Evolutionary conservation across 2,888 invertebrate species (phyloP).

Genomic region (Orchestes rusci): DNA sequence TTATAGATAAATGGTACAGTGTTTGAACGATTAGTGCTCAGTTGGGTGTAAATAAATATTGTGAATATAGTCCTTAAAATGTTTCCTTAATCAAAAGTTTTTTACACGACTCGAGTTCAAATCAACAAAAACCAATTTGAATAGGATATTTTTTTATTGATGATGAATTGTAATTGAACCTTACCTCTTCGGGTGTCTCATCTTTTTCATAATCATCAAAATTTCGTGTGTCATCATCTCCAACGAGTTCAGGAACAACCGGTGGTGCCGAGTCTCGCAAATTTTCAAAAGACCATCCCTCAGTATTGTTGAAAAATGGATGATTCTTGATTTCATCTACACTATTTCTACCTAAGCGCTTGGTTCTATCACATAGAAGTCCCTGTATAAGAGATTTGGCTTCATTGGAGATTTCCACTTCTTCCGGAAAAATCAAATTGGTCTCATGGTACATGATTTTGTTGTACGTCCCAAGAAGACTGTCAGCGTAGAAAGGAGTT

Average conservation of each 20-base stretch:
- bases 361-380: constrained; percentile 85
- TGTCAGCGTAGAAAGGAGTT: constrained; percentile 98
- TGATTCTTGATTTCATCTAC: constrained; percentile 93
- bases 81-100: too few relatives aligned
- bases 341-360: constrained; percentile 74
- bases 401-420: constrained; percentile 84
- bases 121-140: background rate
- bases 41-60: too few relatives aligned
- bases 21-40: too few relatives aligned
- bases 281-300: constrained; percentile 97
- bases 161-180: background rate
- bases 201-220: constrained; percentile 97
- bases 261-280: constrained; percentile 92
- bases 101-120: background rate
- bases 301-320: constrained; percentile 92
- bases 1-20: too few relatives aligned
- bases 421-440: constrained; percentile 90
- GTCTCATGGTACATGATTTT: constrained; percentile 99
- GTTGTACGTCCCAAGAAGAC: constrained; percentile 92
- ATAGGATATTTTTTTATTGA: background rate
- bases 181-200: constrained; percentile 74
- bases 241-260: constrained; percentile 89
- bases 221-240: constrained; percentile 97
- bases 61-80: too few relatives aligned
- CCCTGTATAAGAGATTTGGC: constrained; percentile 87